Evolutionary conservation across 2,797 vertebrate genomes (phyloP), one percentile per base, ranked within the genome.

Genomic region (Bradypodion ventrale): DNA sequence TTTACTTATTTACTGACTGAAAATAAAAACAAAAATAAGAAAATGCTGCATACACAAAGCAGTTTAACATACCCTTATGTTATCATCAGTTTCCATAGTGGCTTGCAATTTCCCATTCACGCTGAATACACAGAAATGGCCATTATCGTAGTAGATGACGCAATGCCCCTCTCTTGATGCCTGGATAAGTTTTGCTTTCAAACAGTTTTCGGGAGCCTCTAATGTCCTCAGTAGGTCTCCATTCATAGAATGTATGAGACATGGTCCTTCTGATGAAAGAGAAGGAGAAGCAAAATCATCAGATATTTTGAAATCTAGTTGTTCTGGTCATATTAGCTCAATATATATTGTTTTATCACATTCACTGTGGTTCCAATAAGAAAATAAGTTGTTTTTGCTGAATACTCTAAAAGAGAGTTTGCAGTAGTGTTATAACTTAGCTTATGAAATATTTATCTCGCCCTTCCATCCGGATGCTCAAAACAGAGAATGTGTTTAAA

Each of bases 181-280:
- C 95, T 98, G 98, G 88, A 99, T 97, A 87, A 99, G 97, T 86
- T 97, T 97, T 44, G 99, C 98, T 87, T 94, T 95, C 91, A 94
- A 79, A 90, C 97, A 98, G 81, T 89, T 93, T 90, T 96, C 97
- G 0, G 97, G 97, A 83, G 95, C 97, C 91, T 98, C 97, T 92
- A 99, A 94, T 12, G 98, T 98, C 90, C 98, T 97, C 92, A 99
- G 93, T 79, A 99, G 96, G 96, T 99, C 98, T 92, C 99, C 99
- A 94, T 98, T 99, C 98, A 99, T 99, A 93, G 99, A 99, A 96
- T 99, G 99, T 97, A 99, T 97, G 95, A 99, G 96, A 94, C 98
- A 99, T 42, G 98, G 98, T 90, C 99, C 98, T 96, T 98, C 99
- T 99, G 90, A 82, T 9, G 65, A 91, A 60, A 80, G 4, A 10